Evolutionary conservation across 2,113 vertebrate genomes (phyloP).

Genomic region (Charadrius vociferus): DNA sequence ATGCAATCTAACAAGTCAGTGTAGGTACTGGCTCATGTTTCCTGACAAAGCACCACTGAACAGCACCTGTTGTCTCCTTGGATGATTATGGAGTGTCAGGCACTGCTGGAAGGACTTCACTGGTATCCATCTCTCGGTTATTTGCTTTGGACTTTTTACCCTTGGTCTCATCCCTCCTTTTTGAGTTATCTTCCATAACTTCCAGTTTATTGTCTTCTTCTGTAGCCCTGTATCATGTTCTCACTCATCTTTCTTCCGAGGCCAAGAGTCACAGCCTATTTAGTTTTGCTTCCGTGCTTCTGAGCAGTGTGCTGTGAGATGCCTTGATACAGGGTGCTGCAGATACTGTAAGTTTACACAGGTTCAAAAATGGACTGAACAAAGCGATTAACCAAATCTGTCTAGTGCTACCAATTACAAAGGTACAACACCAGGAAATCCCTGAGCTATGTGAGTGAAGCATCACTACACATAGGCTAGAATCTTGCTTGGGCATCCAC

Average conservation of each 20-base stretch:
- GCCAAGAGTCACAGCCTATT: not conserved
- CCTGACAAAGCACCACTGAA: not conserved
- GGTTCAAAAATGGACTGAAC: not conserved
- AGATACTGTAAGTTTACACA: not conserved
- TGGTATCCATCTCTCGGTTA: not conserved
- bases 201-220: not conserved
- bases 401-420: not conserved
- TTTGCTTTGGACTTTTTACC: not conserved
- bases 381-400: not conserved
- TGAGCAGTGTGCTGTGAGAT: not conserved
- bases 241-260: not conserved
- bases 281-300: not conserved
- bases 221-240: not conserved
- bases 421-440: not conserved
- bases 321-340: not conserved
- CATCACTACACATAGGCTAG: not conserved
- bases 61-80: not conserved
- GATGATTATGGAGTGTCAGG: not conserved
- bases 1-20: not conserved
- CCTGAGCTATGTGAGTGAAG: not conserved
- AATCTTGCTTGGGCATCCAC: not conserved
- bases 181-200: not conserved
- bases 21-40: not conserved
- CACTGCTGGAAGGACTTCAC: not conserved
- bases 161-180: not conserved